Percentiles rank a stretch among this genome's conserved stretches.
Evolutionary conservation across 2,797 vertebrate species (phyloP).

Genomic region (Rhadinocentrus ornatus): DNA sequence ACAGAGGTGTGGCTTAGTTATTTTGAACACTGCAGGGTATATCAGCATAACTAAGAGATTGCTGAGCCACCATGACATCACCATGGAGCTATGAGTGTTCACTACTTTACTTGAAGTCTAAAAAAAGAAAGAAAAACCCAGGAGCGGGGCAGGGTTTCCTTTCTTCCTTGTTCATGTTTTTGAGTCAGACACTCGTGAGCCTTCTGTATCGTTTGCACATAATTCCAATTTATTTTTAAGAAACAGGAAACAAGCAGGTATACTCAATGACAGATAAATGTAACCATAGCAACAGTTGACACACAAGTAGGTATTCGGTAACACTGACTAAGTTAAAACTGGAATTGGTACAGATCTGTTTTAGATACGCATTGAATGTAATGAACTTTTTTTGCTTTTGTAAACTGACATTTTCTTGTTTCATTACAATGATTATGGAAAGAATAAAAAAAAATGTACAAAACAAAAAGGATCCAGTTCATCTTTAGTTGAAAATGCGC

Average conservation of each 20-base stretch:
- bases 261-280: neutral
- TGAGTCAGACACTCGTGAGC: neutral
- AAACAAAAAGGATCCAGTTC: no score
- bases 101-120: neutral
- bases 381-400: neutral
- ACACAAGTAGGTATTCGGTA: neutral
- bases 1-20: no score
- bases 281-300: neutral
- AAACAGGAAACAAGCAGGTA: neutral
- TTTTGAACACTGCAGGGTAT: no score
- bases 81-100: no score
- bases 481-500: neutral
- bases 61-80: no score
- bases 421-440: neutral
- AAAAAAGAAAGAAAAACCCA: neutral
- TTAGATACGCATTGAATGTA: no score
- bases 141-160: neutral
- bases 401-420: neutral
- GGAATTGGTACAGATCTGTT: neutral
- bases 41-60: no score
- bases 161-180: no score
- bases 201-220: neutral
- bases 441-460: no score
- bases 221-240: neutral
- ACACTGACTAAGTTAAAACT: neutral